A percentile compares a stretch with the other conserved stretches of the same genome.
These are phyloP conservation scores for Nomada ferruginata DNA, from an alignment of 2,888 invertebrate species.

Conservation along the genomic window DNA sequence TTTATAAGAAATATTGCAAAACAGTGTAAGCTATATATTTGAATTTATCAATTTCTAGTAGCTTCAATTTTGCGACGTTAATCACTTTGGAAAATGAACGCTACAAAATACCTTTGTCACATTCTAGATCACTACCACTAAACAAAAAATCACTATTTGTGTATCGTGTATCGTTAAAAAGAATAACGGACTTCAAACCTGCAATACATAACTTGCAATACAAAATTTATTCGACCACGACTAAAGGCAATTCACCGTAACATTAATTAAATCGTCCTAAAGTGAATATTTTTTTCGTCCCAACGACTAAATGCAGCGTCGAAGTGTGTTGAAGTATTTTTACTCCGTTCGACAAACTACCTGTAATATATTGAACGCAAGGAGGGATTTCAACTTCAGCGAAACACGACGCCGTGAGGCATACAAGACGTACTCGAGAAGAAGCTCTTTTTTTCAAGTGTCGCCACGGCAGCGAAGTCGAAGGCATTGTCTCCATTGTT, in stretches of 20 bases:
- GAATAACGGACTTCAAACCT: too few species aligned
- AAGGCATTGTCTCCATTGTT: slow-evolving; percentile 83
- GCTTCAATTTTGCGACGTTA: too few species aligned
- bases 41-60: too few species aligned
- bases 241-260: background rate
- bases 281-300: background rate
- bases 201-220: too few species aligned
- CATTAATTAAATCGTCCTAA: background rate
- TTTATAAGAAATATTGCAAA: too few species aligned
- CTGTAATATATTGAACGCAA: slow-evolving; percentile 29
- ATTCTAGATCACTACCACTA: too few species aligned
- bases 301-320: background rate
- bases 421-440: slow-evolving; percentile 66
- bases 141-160: too few species aligned
- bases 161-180: too few species aligned
- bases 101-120: too few species aligned
- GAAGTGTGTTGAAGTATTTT: slow-evolving; percentile 5
- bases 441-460: slow-evolving; percentile 77
- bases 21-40: too few species aligned
- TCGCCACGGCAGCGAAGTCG: slow-evolving; percentile 77
- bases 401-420: slow-evolving; percentile 54
- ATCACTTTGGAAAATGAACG: too few species aligned
- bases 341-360: slow-evolving; percentile 9
- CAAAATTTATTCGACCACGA: too few species aligned
- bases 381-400: slow-evolving; percentile 48